Evolutionary conservation across 2,113 vertebrate species (phyloP), one percentile per base, ranked within the genome.

Genomic region (Beaufortia kweichowensis): DNA sequence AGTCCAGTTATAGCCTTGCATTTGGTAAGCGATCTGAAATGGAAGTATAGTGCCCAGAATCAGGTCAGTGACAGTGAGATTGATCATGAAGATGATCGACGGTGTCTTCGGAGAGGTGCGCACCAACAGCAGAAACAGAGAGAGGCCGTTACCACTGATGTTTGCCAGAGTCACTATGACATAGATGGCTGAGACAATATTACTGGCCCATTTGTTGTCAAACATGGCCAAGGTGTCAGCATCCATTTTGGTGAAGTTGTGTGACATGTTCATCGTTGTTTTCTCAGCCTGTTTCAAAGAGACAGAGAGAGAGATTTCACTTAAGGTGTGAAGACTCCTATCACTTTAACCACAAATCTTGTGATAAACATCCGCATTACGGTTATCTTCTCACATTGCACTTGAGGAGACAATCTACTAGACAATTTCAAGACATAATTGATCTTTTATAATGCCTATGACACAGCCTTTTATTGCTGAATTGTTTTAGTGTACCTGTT

Each of bases 31-130:
- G 66, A 96, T 95, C 88, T 98, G 96, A 83, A 97, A 96, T 0
- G 96, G 96, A 35, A 98, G 87, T n/a, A 91, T 93, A 4, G 76
- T 5, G 2, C 94, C 94, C 2, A 98, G 84, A 28, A 88, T 86
- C 57, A 98, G 85, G 84, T 98, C 96, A 0, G 95, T 96, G 73
- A 95, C 70, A 72, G 94, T 97, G 24, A 98, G 91, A 82, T 98
- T 95, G 77, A 98, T 96, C 96, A 98, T 97, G 87, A 96, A 96
- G 83, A 98, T 93, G 69, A 94, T 90, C 14, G 95, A 93, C 1
- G 95, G 86, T 0, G 92, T 94, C 83, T 91, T 92, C 11, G 96
- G 95, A 21, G 90, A 90, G 55, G 95, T 94, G 76, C 90, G 92
- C 0, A 90, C 90, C 60, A 91, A 70, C 6, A 98, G 91, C 1